Base-by-base conservation (phyloP, 1,140 invertebrate genomes). In the Caerostris darwini region DNA sequence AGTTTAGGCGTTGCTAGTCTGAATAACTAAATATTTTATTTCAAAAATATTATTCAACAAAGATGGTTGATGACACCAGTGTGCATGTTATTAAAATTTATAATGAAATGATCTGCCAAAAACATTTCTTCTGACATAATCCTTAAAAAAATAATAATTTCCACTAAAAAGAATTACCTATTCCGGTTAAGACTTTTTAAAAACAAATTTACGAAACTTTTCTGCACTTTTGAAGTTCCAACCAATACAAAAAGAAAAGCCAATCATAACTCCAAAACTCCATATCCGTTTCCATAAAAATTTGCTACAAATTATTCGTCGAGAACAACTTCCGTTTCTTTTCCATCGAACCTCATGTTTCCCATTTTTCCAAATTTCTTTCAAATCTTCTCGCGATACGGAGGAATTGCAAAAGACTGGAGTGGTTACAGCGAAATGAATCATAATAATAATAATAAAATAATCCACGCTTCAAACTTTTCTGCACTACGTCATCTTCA, bases 401-500 rank as follows among this genome's bases (percentile, higher is more conserved):
- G 19, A 50, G 5, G 71, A 77, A 77, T 53, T 77, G 71, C 53
- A 12, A 53, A 50, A 77, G 71, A 50, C n/a, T 77, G 71, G 34
- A 77, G 71, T 77, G 71, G 5, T 19, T 50, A 77, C 34, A 50
- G 61, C 5, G 61, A 34, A 34, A 50, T 50, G 3, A 34, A 50
- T 2, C n/a, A n/a, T n/a, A 53, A 34, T 12, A 50, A 50, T 50
- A 77, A 77, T 50, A 34, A 34, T n/a, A 34, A 77, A 71, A 34
- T 3, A 19, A 12, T 77, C 34, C 71, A 0, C 34, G 7, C 61
- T 67, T 2, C 61, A 77, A 77, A 77, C 71, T 77, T 77, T 58
- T 85, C 53, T 19, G 82, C 57, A 85, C 54, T 85, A 85, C n/a
- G 81, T 83, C 81, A 83, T 83, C 81, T 57, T 83, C 81, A 83